Base-by-base conservation (phyloP, 1,140 invertebrate species). In the Chlorops oryzae region DNA sequence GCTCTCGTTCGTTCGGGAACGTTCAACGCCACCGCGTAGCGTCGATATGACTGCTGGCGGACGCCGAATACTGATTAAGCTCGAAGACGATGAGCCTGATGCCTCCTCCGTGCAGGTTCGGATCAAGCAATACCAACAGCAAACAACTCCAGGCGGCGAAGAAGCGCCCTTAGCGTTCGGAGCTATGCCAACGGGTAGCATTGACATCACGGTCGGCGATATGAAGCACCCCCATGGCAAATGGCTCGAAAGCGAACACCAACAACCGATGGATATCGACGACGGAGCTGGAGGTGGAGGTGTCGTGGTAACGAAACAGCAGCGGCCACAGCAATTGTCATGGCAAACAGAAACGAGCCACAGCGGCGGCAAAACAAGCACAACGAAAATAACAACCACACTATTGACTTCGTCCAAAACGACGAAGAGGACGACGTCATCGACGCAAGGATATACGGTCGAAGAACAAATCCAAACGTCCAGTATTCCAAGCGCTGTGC, bases 161-260 rank as follows among this genome's bases (percentile, higher is more conserved):
- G 28, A 13, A 24, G 22, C 9, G 18, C 20, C 7, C 9, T 32
- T 12, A 35, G 57, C 56, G 51, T 51, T 37, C 34, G 49, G 43
- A 39, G 54, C 59, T 47, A 58, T 69, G 60, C 62, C 59, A 69
- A 70, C 65, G 44, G 58, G 57, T 62, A 69, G 60, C 66, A 69
- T 70, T 69, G 66, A 70, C 63, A 69, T 69, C 65, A 69, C 62
- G 22, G 66, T 69, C 32, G 66, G 66, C 53, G n/a, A n/a, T n/a
- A n/a, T n/a, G n/a, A n/a, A 63, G 63, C 54, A 66, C 57, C 55
- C 65, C 59, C 43, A n/a, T n/a, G n/a, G n/a, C n/a, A n/a, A n/a
- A n/a, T n/a, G n/a, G n/a, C n/a, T n/a, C n/a, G n/a, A 10, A 24
- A 15, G 13, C 41, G 24, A 23, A 9, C 37, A 32, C n/a, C 18